Evolutionary conservation across 1,140 invertebrate species (phyloP).

Genomic region (Drosophila miranda): DNA sequence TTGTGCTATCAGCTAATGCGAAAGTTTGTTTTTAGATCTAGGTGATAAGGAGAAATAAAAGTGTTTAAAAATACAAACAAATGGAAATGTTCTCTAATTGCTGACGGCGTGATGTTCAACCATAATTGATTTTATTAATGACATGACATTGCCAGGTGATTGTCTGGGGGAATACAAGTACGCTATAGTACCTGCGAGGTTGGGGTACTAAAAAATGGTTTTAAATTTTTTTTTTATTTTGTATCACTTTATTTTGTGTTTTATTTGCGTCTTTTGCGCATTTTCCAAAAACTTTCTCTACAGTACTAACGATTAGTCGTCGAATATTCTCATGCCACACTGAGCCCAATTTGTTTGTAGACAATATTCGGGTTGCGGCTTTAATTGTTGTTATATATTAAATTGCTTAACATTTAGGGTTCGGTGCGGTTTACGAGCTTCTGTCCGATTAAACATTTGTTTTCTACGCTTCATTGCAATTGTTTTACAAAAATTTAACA

Average conservation of each 20-base stretch:
- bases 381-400: conserved; percentile 12
- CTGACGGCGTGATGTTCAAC: neutral
- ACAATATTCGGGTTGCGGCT: conserved; percentile 39
- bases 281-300: conserved; percentile 74
- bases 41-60: conserved; percentile 36
- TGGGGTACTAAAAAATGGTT: no score
- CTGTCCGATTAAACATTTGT: conserved; percentile 45
- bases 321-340: conserved; percentile 28
- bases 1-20: conserved; percentile 7
- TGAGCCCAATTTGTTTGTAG: conserved; percentile 49
- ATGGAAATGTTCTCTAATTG: conserved; percentile 22
- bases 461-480: conserved; percentile 28
- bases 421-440: conserved; percentile 50
- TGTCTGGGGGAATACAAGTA: no score
- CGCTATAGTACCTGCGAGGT: no score
- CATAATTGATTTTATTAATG: conserved; percentile 2
- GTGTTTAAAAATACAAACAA: conserved; percentile 20
- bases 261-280: conserved; percentile 36
- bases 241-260: conserved; percentile 69
- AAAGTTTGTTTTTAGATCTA: conserved; percentile 47
- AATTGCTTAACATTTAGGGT: conserved; percentile 63
- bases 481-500: conserved; percentile 50
- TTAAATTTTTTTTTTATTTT: conserved; percentile 15
- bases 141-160: no score
- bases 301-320: conserved; percentile 65